These are phyloP conservation scores for Dendroctonus valens DNA, from an alignment of 1,140 invertebrate species.

Conservation along the genomic window DNA sequence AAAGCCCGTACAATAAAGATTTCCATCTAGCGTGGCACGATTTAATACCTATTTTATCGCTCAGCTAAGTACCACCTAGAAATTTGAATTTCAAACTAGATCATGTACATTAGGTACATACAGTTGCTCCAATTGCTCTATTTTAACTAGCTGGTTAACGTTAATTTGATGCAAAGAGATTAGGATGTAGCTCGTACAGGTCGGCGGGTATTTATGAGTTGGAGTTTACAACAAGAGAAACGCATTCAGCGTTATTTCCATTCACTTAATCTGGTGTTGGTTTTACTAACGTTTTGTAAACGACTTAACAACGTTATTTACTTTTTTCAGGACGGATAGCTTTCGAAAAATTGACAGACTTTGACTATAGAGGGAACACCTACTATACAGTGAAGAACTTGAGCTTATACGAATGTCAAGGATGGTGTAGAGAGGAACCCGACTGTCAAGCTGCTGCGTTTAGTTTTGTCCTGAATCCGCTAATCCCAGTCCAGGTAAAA, in stretches of 20 bases:
- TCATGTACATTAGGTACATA: constrained; percentile 2
- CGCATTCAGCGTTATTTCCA: not conserved
- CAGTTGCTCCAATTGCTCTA: constrained; percentile 4
- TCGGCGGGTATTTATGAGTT: not conserved
- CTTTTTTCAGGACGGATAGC: constrained; percentile 71
- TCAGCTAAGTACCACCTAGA: not conserved
- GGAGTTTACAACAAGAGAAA: not conserved
- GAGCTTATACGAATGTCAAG: constrained; percentile 90
- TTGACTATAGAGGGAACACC: constrained; percentile 84
- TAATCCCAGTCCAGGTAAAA: constrained; percentile 84
- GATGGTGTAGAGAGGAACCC: constrained; percentile 88
- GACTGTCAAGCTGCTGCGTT: constrained; percentile 90
- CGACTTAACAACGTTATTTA: constrained; percentile 16
- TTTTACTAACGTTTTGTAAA: not conserved
- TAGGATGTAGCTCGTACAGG: too few relatives aligned
- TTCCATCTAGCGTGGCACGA: not conserved
- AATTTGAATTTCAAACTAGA: constrained; percentile 16
- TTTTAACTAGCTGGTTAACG: not conserved
- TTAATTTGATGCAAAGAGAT: not conserved
- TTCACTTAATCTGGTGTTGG: too few relatives aligned
- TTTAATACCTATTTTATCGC: constrained; percentile 7
- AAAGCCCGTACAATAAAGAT: too few relatives aligned
- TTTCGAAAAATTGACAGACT: constrained; percentile 91
- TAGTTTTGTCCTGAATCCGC: constrained; percentile 87
- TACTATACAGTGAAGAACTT: constrained; percentile 92